Conservation (phyloP, 2,797 vertebrate genomes). For the Chelon auratus region DNA sequence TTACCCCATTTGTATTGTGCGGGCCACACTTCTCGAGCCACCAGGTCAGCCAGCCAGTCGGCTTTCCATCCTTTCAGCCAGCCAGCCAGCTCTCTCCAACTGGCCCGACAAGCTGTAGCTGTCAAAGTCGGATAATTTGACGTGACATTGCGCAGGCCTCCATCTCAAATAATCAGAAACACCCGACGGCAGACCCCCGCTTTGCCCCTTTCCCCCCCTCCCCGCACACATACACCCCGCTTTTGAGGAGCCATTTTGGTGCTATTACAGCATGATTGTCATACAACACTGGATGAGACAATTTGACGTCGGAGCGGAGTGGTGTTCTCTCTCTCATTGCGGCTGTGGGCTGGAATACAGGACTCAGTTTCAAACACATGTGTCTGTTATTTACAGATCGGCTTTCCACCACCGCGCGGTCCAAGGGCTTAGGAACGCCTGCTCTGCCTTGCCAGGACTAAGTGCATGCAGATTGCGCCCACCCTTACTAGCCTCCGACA, state of each 20-base stretch:
- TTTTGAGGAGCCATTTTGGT: conserved; percentile 91
- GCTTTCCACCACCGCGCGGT: conserved; percentile 77
- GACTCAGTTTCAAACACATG: conserved; percentile 82
- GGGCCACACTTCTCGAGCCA: conserved; percentile 66
- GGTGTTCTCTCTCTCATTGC: conserved; percentile 72
- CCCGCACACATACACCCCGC: conserved; percentile 69
- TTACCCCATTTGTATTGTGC: conserved; percentile 82
- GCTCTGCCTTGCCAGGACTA: conserved; percentile 80
- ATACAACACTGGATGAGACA: conserved; percentile 84
- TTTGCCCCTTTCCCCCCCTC: conserved; percentile 35
- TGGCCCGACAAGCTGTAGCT: conserved; percentile 89
- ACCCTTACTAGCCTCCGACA: conserved; percentile 57
- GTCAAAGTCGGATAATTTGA: conserved; percentile 96
- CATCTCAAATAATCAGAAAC: conserved; percentile 96
- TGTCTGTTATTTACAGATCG: conserved; percentile 85
- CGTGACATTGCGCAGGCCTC: conserved; percentile 95
- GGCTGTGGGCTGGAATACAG: conserved; percentile 73
- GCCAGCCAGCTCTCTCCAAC: conserved; percentile 39
- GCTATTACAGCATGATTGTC: conserved; percentile 94
- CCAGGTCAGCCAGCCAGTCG: conserved; percentile 66
- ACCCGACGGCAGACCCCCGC: conserved; percentile 83
- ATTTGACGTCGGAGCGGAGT: conserved; percentile 73
- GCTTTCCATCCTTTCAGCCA: conserved; percentile 72
- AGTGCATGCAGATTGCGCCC: conserved; percentile 82
- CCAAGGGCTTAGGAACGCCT: conserved; percentile 78